Evolutionary conservation across 30 jellyfish, hydroid and myxozoan genomes (phyloP), one percentile per base, ranked within the genome.

Genomic region (Rhopilema esculentum): DNA sequence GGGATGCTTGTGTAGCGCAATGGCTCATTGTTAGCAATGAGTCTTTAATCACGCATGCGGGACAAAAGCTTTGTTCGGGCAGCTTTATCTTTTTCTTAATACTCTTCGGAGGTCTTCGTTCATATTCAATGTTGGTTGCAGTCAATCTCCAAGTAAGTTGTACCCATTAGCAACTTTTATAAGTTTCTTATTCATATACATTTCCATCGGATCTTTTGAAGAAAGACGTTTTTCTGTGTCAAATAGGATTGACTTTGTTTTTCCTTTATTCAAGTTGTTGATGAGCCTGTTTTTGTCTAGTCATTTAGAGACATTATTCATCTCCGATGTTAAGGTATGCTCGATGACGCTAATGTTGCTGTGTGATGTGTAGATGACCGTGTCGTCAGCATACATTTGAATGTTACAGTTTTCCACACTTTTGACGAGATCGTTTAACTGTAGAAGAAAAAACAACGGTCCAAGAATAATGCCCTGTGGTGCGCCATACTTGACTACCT

Each of bases 341-440:
- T 57, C 89, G 81, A 79, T 79, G 89, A 57, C 69, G 82, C 81
- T 49, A 26, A 77, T 50, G 87, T 77, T 77, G 87, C 87, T 77
- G 87, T 77, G 75, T 77, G 87, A 77, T 80, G 87, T 77, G 72
- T 77, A 77, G 87, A 72, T 72, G 83, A 72, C 83, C 16, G 83
- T 31, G 83, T 76, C 87, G 87, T 76, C 87, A 76, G 75, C 87
- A 27, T 57, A 76, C 87, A 76, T 76, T 76, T 52, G 61, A 62
- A 77, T 62, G 50, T 76, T 76, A 19, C 87, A 76, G 87, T 73
- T 73, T 73, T 31, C 23, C 72, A 73, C 84, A 73, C 70, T 73
- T 48, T 73, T 33, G 84, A 31, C 84, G 22, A 73, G 84, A 73
- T 73, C 84, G 84, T 73, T 73, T 67, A 67, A 16, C 77, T 67